Conservation (phyloP, 2,113 vertebrate genomes). For the Aramus guarauna region DNA sequence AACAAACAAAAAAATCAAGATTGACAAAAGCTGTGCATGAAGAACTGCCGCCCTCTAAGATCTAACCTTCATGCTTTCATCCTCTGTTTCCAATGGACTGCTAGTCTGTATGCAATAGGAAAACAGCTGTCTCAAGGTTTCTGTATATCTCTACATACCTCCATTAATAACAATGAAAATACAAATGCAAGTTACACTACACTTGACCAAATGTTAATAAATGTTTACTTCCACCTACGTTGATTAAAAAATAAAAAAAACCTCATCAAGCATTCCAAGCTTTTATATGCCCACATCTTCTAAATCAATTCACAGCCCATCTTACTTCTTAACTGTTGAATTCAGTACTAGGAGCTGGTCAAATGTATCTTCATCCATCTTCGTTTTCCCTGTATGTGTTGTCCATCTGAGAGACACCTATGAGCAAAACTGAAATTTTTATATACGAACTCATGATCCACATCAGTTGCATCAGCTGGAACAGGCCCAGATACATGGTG, state of each 20-base stretch:
- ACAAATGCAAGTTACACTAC: slow-evolving; percentile 74
- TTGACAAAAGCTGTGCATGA: slow-evolving; percentile 81
- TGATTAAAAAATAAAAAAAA: slow-evolving; percentile 66
- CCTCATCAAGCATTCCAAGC: slow-evolving; percentile 71
- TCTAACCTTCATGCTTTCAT: slow-evolving; percentile 78
- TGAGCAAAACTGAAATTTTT: slow-evolving; percentile 65
- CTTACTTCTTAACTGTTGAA: slow-evolving; percentile 36
- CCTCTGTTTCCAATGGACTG: slow-evolving; percentile 75
- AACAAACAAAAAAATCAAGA: slow-evolving; percentile 58
- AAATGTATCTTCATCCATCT: slow-evolving; percentile 41
- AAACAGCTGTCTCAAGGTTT: slow-evolving; percentile 77
- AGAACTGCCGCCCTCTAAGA: slow-evolving; percentile 75
- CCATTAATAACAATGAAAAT: slow-evolving; percentile 79
- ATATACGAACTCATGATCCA: slow-evolving; percentile 55
- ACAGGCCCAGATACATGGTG: slow-evolving; percentile 60
- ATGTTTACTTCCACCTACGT: slow-evolving; percentile 76
- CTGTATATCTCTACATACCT: slow-evolving; percentile 81
- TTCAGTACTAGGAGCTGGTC: slow-evolving; percentile 49
- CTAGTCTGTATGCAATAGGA: slow-evolving; percentile 83
- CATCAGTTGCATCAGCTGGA: slow-evolving; percentile 64
- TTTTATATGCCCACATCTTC: slow-evolving; percentile 67
- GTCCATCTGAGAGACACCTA: slow-evolving; percentile 29
- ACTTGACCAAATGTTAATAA: slow-evolving; percentile 80
- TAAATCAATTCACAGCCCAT: slow-evolving; percentile 42
- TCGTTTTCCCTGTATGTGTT: slow-evolving; percentile 8